phyloP scores from a whole-genome alignment of 1,140 invertebrate species.

The Heliconius nattereri region DNA sequence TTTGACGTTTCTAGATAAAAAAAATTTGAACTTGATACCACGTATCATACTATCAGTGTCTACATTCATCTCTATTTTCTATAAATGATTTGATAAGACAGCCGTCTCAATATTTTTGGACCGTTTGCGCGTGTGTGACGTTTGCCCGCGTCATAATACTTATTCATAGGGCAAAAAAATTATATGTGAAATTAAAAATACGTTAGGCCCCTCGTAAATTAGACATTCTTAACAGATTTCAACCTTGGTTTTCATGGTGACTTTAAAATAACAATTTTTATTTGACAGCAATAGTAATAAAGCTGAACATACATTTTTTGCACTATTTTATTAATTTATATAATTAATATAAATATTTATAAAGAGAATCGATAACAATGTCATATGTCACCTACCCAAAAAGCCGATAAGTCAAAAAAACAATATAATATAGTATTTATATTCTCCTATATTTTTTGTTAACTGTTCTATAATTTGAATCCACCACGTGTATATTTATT shows the following conservation, averaged over 20 bases:
- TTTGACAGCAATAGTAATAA: no score
- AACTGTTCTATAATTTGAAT: neutral
- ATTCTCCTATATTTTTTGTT: neutral
- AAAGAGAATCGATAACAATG: no score
- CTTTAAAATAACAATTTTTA: neutral
- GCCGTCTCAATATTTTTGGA: constrained; percentile 62
- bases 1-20: neutral
- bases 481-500: neutral
- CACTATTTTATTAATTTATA: no score
- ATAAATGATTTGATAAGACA: constrained; percentile 58
- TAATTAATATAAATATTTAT: no score
- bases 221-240: neutral
- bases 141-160: constrained; percentile 40
- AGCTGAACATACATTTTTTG: no score
- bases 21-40: neutral
- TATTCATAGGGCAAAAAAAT: constrained; percentile 32
- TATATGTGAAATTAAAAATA: constrained; percentile 11
- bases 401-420: no score
- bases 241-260: neutral
- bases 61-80: constrained; percentile 18
- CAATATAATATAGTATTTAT: no score
- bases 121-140: constrained; percentile 48
- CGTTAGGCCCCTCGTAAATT: constrained; percentile 16
- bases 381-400: no score
- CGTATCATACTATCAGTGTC: neutral